Conservation (phyloP, 2,888 invertebrate genomes). For the Drosophila conformis region DNA sequence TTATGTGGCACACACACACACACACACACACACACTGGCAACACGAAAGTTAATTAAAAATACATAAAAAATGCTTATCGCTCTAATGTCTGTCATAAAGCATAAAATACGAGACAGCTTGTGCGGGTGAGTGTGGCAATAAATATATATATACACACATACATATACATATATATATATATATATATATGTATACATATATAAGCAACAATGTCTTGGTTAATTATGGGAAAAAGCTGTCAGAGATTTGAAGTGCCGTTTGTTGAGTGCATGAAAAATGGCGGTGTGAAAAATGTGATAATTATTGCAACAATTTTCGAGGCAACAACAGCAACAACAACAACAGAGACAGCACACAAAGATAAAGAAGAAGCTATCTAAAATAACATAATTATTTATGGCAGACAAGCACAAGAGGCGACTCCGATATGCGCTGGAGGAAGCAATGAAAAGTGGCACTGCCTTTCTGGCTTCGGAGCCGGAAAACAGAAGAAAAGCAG, state of each 20-base stretch:
- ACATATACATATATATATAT: not conserved
- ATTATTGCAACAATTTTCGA: slow-evolving; percentile 70
- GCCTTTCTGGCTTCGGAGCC: slow-evolving; percentile 10
- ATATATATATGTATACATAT: rapidly evolving
- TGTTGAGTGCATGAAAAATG: slow-evolving; percentile 67
- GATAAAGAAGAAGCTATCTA: slow-evolving; percentile 49
- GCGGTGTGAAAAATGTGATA: slow-evolving; percentile 69
- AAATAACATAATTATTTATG: slow-evolving; percentile 79
- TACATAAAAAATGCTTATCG: slow-evolving; percentile 70
- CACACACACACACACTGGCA: slow-evolving; percentile 34
- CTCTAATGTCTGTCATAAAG: slow-evolving; percentile 51
- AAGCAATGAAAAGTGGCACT: slow-evolving; percentile 63
- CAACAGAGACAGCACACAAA: slow-evolving; percentile 1
- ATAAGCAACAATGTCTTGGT: slow-evolving; percentile 50
- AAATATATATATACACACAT: not conserved
- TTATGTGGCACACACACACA: slow-evolving; percentile 37
- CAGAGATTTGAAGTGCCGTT: slow-evolving; percentile 52
- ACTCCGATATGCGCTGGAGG: slow-evolving; percentile 52
- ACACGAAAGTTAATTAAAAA: slow-evolving; percentile 76
- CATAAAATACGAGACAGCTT: slow-evolving; percentile 31
- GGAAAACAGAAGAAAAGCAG: slow-evolving; percentile 30
- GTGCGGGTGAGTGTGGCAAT: slow-evolving; percentile 35
- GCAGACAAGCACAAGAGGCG: slow-evolving; percentile 33
- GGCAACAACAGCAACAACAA: slow-evolving; percentile 12
- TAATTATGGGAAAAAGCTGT: slow-evolving; percentile 71